Percentiles rank a stretch among this genome's conserved stretches.
These are phyloP conservation scores for Xiphorhynchus elegans DNA, from an alignment of 2,113 vertebrate genomes.

Conservation along the genomic window DNA sequence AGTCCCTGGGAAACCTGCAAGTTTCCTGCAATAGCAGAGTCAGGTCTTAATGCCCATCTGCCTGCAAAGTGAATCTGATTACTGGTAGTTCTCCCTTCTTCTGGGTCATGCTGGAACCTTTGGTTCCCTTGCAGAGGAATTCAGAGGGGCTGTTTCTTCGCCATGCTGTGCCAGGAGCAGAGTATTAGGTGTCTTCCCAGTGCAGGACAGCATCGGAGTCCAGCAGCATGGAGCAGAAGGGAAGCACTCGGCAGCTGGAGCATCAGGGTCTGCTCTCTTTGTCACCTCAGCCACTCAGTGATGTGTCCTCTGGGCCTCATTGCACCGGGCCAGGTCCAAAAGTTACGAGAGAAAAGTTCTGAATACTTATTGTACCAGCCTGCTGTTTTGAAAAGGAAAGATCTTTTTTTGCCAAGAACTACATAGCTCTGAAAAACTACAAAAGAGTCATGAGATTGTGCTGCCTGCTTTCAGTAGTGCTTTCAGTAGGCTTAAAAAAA, in stretches of 20 bases:
- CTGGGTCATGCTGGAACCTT: not conserved
- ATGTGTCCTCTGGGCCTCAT: rapidly evolving
- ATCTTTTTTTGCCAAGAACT: not conserved
- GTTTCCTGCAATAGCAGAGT: not conserved
- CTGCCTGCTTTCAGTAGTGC: not conserved
- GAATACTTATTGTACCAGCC: not conserved
- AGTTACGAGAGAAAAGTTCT: not conserved
- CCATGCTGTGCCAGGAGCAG: not conserved
- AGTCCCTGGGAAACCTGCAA: not conserved
- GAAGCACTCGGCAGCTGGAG: not conserved
- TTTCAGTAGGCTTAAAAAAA: not conserved
- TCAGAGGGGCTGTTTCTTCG: not conserved
- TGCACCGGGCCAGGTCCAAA: not conserved
- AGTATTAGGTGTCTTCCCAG: not conserved
- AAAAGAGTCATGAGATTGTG: not conserved
- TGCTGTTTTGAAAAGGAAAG: not conserved
- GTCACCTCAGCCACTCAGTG: not conserved
- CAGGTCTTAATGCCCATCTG: not conserved
- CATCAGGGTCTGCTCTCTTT: not conserved
- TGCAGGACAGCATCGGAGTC: not conserved
- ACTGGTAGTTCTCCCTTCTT: not conserved
- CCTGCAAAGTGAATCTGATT: not conserved
- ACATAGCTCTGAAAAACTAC: not conserved
- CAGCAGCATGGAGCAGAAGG: not conserved
- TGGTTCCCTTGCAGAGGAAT: not conserved